phyloP scores from a whole-genome alignment of 2,797 vertebrate species.

The Cuculus canorus region DNA sequence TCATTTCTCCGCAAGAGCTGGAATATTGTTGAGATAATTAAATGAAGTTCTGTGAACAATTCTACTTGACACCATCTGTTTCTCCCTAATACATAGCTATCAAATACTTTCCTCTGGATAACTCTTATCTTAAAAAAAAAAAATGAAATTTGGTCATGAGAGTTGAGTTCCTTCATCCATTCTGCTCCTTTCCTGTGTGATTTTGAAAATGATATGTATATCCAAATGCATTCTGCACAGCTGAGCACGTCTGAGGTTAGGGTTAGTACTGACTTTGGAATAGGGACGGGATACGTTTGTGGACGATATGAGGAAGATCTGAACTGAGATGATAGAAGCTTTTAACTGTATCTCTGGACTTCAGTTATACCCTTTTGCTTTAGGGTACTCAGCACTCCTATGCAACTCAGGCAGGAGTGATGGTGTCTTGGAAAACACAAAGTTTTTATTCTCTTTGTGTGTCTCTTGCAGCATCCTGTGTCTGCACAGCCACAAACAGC shows the following conservation, averaged over 20 bases:
- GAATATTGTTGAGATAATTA: not conserved
- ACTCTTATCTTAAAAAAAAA: not conserved
- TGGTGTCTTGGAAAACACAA: constrained; percentile 10
- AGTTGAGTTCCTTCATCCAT: not conserved
- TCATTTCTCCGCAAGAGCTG: not conserved
- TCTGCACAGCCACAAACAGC: constrained; percentile 74
- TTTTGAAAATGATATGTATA: not conserved
- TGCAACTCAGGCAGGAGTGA: not conserved
- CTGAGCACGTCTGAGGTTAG: not conserved
- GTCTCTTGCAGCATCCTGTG: constrained; percentile 76
- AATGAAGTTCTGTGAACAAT: not conserved
- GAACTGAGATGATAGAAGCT: not conserved
- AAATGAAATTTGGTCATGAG: not conserved
- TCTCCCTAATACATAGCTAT: not conserved
- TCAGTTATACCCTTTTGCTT: not conserved
- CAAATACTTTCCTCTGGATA: not conserved
- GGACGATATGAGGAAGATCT: not conserved
- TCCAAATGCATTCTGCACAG: not conserved
- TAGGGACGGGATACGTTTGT: not conserved
- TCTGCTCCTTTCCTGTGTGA: not conserved
- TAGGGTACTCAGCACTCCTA: not conserved
- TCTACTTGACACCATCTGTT: not conserved
- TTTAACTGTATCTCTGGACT: not conserved
- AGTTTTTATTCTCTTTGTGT: constrained; percentile 65
- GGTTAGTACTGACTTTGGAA: not conserved